Base-by-base conservation (phyloP, 2,888 invertebrate genomes). In the Heliconius hortense region DNA sequence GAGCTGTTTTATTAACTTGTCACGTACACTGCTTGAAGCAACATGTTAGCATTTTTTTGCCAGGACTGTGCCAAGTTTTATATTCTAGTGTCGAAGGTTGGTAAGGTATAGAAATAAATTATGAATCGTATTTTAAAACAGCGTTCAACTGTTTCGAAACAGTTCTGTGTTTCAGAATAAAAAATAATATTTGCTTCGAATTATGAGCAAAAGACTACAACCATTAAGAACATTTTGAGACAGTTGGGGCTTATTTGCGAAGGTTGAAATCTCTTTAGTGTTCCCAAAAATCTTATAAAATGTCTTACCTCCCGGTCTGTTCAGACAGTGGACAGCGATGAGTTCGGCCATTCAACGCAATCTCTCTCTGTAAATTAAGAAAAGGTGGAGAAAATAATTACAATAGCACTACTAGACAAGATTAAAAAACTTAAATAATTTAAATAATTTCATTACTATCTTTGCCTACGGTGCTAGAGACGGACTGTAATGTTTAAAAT, bases 1-100 rank as follows among this genome's bases (percentile, higher is more conserved):
- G 60, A 71, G 60, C 18, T 59, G 71, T 43, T 71, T 71, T 60
- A 26, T 39, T 60, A 59, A 60, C 70, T 60, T 60, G 71, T 71
- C 60, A 60, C 71, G 60, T 71, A 43, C 71, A 60, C 60, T 69
- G 71, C 21, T 71, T 60, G 60, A 70, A 60, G 39, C 60, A 60
- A 60, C 26, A 56, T 69, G 71, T 60, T 71, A 15, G 39, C 60
- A 71, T 39, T 60, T 39, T 69, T 71, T 71, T 71, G 26, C 43
- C 71, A 39, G 71, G 21, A 39, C 60, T 60, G 39, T 39, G 39
- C 18, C 60, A 60, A 5, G 24, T 18, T 60, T 39, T 71, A 71
- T 71, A 71, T 71, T 70, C 39, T 60, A 24, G 60, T 26, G 39
- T 26, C 26, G 35, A 60, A 70, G 39, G 26, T 28, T 2, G 24